Evolutionary conservation across 2,113 vertebrate species (phyloP).

Genomic region (Pavo muticus): DNA sequence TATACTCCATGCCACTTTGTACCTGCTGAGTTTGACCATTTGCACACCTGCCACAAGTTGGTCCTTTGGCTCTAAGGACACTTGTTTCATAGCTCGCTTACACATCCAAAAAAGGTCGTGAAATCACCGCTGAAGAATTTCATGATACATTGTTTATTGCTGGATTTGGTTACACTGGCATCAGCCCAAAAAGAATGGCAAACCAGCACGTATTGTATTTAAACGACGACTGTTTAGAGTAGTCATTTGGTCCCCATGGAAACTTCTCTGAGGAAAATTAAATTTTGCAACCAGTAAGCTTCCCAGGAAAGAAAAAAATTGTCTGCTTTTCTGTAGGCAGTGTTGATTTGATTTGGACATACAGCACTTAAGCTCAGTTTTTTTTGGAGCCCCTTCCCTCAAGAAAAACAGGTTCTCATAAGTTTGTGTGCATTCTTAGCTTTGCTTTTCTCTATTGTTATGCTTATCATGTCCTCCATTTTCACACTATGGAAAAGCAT

Average conservation of each 20-base stretch:
- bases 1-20: not conserved
- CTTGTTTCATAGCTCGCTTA: not conserved
- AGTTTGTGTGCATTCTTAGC: not conserved
- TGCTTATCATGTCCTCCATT: not conserved
- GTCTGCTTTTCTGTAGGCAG: not conserved
- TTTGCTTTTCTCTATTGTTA: not conserved
- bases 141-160: accelerated
- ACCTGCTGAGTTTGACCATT: not conserved
- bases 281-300: not conserved
- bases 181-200: not conserved
- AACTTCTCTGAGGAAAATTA: not conserved
- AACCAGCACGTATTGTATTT: not conserved
- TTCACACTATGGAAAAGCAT: not conserved
- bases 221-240: not conserved
- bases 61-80: not conserved
- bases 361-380: not conserved
- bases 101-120: not conserved
- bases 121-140: not conserved
- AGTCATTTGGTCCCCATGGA: not conserved
- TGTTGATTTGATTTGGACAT: not conserved
- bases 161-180: accelerated
- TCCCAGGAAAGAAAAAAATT: not conserved
- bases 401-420: not conserved
- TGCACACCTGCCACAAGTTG: not conserved
- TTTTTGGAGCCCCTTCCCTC: not conserved